Base-by-base conservation (phyloP, 2,888 invertebrate genomes). In the Lasioglossum leucozonium region DNA sequence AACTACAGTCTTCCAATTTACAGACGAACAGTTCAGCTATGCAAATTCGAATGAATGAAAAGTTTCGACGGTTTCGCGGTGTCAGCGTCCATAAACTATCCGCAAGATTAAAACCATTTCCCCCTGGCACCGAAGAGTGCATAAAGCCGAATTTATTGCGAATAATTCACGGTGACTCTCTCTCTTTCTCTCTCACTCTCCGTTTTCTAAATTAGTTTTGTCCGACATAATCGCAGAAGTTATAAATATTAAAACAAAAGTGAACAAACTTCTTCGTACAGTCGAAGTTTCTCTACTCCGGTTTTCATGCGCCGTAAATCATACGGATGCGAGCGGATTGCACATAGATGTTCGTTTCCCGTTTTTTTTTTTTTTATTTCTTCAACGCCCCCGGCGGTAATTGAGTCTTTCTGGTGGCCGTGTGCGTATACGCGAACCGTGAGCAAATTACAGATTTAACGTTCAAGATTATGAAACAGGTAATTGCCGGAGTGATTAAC, bases 21-120 rank as follows among this genome's bases (percentile, higher is more conserved):
- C 30, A 10, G 16, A 30, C 13, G 62, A 30, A 62, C 30, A 62
- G 16, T 30, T 62, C n/a, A 55, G n/a, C 55, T 55, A 55, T 55
- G 55, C 22, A 55, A 55, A 55, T 55, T 55, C 55, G n/a, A 62
- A 62, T 30, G 62, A 62, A 62, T 62, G 30, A 62, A 62, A 62
- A 62, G 62, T 26, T 30, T 26, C 58, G 58, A n/a, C 58, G 26
- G 26, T 11, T 58, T 30, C 30, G 30, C 62, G 22, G 16, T 62
- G 30, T 62, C 62, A 30, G 62, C 16, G 30, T 5, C 62, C 62
- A 30, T 62, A 30, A 62, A 62, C 26, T 30, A 62, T 62, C 16
- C 62, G 30, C 30, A 30, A 30, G 30, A 30, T 16, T 62, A 62
- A 62, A 62, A 62, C 30, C 62, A 62, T 26, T 26, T 26, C 26